These are phyloP conservation scores for Apoderus coryli DNA, from an alignment of 2,888 invertebrate species.

Conservation along the genomic window DNA sequence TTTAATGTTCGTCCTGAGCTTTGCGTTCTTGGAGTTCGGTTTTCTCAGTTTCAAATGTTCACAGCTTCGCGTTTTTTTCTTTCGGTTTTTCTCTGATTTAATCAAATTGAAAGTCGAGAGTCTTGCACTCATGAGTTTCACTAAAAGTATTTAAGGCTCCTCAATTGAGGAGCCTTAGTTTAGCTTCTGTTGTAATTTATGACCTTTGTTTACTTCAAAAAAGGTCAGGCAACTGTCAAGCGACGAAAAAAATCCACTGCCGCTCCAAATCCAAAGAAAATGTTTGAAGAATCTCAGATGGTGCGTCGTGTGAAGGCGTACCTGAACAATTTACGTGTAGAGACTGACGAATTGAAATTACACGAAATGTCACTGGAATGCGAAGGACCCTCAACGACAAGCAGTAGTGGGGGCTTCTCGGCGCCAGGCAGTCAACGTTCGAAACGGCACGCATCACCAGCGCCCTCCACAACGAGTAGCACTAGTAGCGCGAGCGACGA, in stretches of 20 bases:
- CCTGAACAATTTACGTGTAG: conserved; percentile 79
- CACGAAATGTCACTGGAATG: conserved; percentile 83
- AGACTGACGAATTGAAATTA: conserved; percentile 80
- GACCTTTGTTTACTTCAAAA: not conserved
- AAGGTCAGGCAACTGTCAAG: conserved; percentile 74
- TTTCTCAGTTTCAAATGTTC: too few species aligned
- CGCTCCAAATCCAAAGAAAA: conserved; percentile 90
- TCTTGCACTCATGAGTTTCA: too few species aligned
- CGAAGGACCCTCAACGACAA: conserved; percentile 45
- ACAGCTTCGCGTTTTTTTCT: too few species aligned
- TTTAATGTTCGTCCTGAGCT: too few species aligned
- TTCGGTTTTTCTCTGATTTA: too few species aligned
- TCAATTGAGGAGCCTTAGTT: too few species aligned
- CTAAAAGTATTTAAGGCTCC: too few species aligned
- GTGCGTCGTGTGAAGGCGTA: conserved; percentile 93
- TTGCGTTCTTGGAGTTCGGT: too few species aligned
- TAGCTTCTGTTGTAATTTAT: too few species aligned
- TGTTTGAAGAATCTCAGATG: conserved; percentile 99
- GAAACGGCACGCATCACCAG: conserved; percentile 83
- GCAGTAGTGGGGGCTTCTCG: conserved; percentile 36
- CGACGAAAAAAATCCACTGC: conserved; percentile 78
- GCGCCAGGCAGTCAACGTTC: conserved; percentile 31
- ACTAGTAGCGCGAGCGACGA: conserved; percentile 78
- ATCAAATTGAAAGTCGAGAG: too few species aligned
- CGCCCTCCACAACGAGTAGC: conserved; percentile 82